Evolutionary conservation across 2,113 vertebrate genomes (phyloP).

Genomic region (Heptranchias perlo): DNA sequence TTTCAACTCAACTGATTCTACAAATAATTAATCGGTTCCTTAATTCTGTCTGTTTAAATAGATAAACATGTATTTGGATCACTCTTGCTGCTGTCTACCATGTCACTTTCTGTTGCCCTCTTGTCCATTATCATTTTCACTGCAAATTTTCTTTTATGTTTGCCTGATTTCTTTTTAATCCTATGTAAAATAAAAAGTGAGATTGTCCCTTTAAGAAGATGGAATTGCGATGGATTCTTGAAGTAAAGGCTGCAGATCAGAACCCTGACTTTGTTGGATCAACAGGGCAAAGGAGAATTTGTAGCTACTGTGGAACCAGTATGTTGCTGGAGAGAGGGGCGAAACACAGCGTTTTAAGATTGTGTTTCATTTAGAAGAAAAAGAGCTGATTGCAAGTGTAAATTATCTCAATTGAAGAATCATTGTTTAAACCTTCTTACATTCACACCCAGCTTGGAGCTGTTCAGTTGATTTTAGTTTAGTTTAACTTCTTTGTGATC

Average conservation of each 20-base stretch:
- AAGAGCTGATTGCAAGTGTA: not conserved
- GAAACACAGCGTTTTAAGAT: not conserved
- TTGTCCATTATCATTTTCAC: not conserved
- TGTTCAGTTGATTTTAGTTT: not conserved
- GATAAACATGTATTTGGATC: not conserved
- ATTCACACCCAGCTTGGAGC: not conserved
- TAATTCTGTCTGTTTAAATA: not conserved
- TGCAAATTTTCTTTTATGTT: not conserved
- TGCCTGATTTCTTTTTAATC: not conserved
- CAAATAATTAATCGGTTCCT: not conserved
- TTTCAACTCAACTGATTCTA: not conserved
- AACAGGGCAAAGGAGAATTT: not conserved
- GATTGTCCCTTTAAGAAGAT: not conserved
- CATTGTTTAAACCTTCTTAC: not conserved
- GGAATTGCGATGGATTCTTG: not conserved
- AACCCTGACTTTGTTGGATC: not conserved
- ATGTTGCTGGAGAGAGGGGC: too few relatives aligned
- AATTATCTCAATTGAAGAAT: not conserved
- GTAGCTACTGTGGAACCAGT: not conserved
- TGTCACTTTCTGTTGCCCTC: not conserved
- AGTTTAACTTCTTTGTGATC: not conserved
- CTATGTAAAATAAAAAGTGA: not conserved
- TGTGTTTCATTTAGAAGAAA: not conserved
- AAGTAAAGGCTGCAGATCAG: not conserved
- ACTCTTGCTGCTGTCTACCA: not conserved